Conservation (phyloP, 2,797 vertebrate genomes). For the Cheirogaleus major region DNA sequence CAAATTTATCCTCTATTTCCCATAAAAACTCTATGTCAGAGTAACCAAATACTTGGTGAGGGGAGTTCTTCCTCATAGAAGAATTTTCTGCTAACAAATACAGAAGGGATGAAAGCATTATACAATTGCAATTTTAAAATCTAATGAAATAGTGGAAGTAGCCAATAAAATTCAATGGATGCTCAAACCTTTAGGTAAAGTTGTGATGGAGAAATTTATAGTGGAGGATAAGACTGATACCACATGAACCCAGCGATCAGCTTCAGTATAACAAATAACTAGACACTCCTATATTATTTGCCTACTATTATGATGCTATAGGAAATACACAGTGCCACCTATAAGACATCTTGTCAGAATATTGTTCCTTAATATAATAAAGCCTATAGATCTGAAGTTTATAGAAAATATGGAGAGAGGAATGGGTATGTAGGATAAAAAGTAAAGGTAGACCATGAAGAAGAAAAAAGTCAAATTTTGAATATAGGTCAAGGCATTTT, state of each 20-base stretch:
- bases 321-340: neutral
- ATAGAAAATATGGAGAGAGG: neutral
- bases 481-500: neutral
- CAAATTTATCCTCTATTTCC: neutral
- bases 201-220: conserved; percentile 28
- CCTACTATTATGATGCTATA: neutral
- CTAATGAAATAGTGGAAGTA: conserved; percentile 4
- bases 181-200: neutral
- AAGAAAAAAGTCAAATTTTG: conserved; percentile 19
- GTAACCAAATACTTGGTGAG: conserved; percentile 40
- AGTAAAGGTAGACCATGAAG: neutral
- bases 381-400: neutral
- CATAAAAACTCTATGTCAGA: neutral
- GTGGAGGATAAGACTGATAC: neutral
- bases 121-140: conserved; percentile 2
- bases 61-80: neutral
- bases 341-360: neutral
- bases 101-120: neutral
- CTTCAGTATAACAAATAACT: neutral
- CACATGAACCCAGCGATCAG: neutral
- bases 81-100: neutral
- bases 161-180: neutral
- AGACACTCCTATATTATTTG: neutral
- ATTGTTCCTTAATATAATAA: conserved; percentile 7
- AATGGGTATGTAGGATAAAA: neutral